These are phyloP conservation scores for Dendrocincla tyrannina DNA, from an alignment of 2,797 vertebrate species.

Conservation along the genomic window DNA sequence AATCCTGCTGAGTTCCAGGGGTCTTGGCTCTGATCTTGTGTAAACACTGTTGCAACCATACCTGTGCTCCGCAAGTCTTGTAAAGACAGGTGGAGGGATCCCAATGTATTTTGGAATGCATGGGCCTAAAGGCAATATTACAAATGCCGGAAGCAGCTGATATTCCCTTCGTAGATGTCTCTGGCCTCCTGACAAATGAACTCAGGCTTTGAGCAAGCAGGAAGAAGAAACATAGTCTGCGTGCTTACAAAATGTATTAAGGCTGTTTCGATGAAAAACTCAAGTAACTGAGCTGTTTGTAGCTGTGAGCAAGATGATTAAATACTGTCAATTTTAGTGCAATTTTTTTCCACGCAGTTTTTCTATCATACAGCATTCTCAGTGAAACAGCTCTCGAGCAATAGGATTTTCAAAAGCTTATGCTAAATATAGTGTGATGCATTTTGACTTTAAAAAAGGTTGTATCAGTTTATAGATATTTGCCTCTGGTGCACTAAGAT, in stretches of 20 bases:
- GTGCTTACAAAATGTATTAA: background rate
- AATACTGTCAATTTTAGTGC: background rate
- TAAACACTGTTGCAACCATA: background rate
- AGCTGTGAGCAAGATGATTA: background rate
- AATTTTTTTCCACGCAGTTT: background rate
- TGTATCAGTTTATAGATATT: background rate
- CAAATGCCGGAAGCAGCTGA: background rate
- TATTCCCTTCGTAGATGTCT: background rate
- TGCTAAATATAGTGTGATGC: background rate
- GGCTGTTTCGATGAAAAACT: background rate
- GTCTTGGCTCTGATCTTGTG: background rate
- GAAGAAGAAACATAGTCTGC: background rate
- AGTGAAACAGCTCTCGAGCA: background rate
- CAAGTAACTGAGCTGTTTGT: background rate
- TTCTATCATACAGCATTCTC: background rate
- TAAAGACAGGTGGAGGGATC: background rate
- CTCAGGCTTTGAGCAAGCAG: background rate
- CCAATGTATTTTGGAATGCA: background rate
- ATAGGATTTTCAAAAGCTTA: slow-evolving; percentile 10
- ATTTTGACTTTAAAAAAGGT: background rate
- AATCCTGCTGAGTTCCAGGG: background rate
- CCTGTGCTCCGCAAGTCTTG: background rate
- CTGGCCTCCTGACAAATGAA: background rate
- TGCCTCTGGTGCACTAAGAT: background rate
- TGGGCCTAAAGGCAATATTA: background rate